A percentile compares a stretch with the other conserved stretches of the same genome.
These are phyloP conservation scores for Himantopus leucocephalus DNA, from an alignment of 2,113 vertebrate species.

Conservation along the genomic window DNA sequence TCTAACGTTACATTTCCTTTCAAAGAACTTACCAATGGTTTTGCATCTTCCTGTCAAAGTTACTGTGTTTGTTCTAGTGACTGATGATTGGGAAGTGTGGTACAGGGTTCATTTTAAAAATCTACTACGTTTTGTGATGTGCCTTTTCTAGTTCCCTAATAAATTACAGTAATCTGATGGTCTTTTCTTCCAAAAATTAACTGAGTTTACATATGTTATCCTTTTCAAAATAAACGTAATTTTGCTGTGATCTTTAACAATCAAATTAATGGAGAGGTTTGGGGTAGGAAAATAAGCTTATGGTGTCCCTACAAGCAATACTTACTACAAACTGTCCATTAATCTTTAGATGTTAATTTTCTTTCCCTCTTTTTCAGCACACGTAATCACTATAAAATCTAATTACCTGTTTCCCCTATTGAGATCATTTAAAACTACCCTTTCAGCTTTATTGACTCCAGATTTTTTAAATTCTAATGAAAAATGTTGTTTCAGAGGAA, in stretches of 20 bases:
- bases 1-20: not conserved
- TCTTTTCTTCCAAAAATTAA: conserved; percentile 1
- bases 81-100: not conserved
- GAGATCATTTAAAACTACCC: conserved; percentile 58
- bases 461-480: not conserved
- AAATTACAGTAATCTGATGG: not conserved
- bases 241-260: conserved; percentile 62
- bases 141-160: not conserved
- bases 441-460: conserved; percentile 51
- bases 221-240: conserved; percentile 6
- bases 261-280: conserved; percentile 37
- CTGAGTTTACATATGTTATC: conserved; percentile 12
- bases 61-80: not conserved
- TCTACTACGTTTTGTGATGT: not conserved
- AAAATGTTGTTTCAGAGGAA: conserved; percentile 30
- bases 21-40: not conserved
- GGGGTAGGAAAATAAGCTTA: conserved; percentile 14
- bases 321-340: conserved; percentile 39
- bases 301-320: conserved; percentile 25
- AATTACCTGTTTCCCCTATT: conserved; percentile 45
- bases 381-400: conserved; percentile 48
- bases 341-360: conserved; percentile 56
- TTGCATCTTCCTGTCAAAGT: not conserved
- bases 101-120: not conserved
- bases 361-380: conserved; percentile 53